Conservation (phyloP, 53 echinoderm and acorn worm genomes). For the Antedon mediterranea region DNA sequence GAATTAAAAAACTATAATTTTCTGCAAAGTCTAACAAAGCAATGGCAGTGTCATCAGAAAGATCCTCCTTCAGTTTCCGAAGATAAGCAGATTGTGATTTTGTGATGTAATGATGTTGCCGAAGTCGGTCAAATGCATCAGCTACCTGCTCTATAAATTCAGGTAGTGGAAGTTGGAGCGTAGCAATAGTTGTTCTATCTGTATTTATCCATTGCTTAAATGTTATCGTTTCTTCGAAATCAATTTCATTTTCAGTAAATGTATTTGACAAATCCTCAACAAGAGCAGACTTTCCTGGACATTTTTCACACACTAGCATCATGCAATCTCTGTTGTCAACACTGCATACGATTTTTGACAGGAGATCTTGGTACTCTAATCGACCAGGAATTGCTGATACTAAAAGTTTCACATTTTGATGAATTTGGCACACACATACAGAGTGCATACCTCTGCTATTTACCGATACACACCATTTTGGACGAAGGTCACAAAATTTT, state of each 20-base stretch:
- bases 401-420: conserved; percentile 10
- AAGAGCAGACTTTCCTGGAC: conserved; percentile 11
- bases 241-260: conserved; percentile 6
- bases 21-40: too few species aligned
- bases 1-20: too few species aligned
- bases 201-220: conserved; percentile 25
- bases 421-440: conserved; percentile 15
- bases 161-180: neutral
- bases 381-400: neutral
- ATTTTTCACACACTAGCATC: conserved; percentile 4
- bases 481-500: too few species aligned
- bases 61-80: too few species aligned
- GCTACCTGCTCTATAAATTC: conserved; percentile 13
- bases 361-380: conserved; percentile 10
- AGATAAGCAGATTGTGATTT: conserved; percentile 16
- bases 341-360: too few species aligned
- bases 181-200: conserved; percentile 15
- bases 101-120: conserved; percentile 12
- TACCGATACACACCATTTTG: conserved; percentile 24
- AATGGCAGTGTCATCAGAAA: too few species aligned
- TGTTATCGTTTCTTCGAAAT: conserved; percentile 10
- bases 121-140: neutral
- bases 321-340: conserved; percentile 15
- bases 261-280: neutral
- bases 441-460: conserved; percentile 21